Base-by-base conservation (phyloP, 2,113 vertebrate species). In the Nannobrachium achirus region DNA sequence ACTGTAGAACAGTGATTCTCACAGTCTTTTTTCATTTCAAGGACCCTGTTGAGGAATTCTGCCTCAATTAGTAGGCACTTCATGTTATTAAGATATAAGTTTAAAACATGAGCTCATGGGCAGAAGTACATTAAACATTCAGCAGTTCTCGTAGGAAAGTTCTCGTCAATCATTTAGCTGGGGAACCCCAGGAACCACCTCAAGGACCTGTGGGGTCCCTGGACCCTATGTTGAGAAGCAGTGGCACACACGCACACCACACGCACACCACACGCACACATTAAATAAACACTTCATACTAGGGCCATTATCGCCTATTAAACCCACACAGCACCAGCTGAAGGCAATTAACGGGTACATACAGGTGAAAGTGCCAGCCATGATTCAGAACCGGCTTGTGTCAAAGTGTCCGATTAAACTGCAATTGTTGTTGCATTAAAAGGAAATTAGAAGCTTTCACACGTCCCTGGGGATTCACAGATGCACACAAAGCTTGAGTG, bases 261-360 rank as follows among this genome's bases (percentile, higher is more conserved):
- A 49, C 42, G n/a, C 19, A 56, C 55, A 1, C 53, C 55, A 56
- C 55, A 2, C 55, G 13, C 55, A 40, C 33, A 41, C 19, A 25
- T 19, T 15, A 40, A 44, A 55, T 25, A 76, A 60, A 56, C 40
- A 52, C 55, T 33, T n/a, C 41, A 15, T 41, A 60, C 41, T 33
- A 7, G 57, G 15, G 40, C 41, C 13, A 45, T 19, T 60, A 20
- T 41, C 57, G 8, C 16, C 6, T 44, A 9, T 8, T 20, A 6
- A 40, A 38, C 20, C 44, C 60, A 62, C 45, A 33, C 60, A 46
- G 20, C 8, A 10, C 40, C 16, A 9, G n/a, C 40, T 15, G 42
- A 10, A 4, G 8, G 19, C n/a, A 33, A 56, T 66, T 46, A 66
- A 38, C 50, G 48, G 44, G 15, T 20, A 48, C 8, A 2, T 33